phyloP scores from a whole-genome alignment of 30 jellyfish, hydroid and myxozoan genomes.

The Aurelia aurita region DNA sequence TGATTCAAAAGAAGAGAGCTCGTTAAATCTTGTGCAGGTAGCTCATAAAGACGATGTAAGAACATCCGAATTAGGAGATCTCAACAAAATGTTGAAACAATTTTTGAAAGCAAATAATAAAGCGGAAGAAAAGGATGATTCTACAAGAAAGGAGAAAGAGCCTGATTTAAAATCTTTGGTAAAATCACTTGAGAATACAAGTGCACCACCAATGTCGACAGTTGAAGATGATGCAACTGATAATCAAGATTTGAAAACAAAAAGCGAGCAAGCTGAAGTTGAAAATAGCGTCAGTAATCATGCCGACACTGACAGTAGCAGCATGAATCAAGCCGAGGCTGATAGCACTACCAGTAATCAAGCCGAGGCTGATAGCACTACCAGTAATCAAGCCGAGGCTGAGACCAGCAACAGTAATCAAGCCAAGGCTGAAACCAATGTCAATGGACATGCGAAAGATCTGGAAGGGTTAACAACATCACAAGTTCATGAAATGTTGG shows the following conservation, averaged over 20 bases:
- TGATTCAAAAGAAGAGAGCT: not conserved
- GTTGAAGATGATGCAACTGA: constrained; percentile 40
- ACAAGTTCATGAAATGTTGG: constrained; percentile 64
- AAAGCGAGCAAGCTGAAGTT: not conserved
- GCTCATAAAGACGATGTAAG: not conserved
- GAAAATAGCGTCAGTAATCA: too few relatives aligned
- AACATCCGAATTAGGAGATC: not conserved
- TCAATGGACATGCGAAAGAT: not conserved
- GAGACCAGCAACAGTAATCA: too few relatives aligned
- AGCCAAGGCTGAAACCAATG: too few relatives aligned
- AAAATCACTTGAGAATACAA: not conserved
- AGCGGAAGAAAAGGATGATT: constrained; percentile 10
- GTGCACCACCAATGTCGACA: constrained; percentile 22
- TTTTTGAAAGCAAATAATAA: not conserved
- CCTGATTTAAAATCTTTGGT: constrained; percentile 15
- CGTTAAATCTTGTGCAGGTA: not conserved
- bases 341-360: too few relatives aligned
- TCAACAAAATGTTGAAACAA: not conserved
- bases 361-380: too few relatives aligned
- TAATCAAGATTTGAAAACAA: constrained; percentile 1
- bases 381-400: too few relatives aligned
- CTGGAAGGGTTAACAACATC: not conserved
- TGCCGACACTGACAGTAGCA: too few relatives aligned
- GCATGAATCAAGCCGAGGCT: too few relatives aligned
- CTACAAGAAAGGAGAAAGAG: constrained; percentile 2